Evolutionary conservation across 2,113 vertebrate species (phyloP).

Genomic region (Anolis sagrei): DNA sequence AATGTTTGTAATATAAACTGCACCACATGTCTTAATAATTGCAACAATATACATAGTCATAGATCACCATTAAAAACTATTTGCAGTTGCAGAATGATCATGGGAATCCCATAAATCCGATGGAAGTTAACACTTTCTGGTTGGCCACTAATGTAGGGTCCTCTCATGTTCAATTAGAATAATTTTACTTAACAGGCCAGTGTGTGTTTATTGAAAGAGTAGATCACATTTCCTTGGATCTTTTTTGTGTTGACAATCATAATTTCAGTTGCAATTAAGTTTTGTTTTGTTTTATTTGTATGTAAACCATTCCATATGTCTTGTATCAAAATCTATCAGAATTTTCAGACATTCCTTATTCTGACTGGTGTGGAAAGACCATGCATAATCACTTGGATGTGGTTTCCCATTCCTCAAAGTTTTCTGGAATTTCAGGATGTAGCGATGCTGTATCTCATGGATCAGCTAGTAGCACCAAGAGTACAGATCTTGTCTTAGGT

Average conservation of each 20-base stretch:
- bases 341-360: conserved; percentile 90
- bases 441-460: conserved; percentile 93
- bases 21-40: too few species aligned
- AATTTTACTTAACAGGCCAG: not conserved
- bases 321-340: conserved; percentile 75
- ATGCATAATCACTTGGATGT: conserved; percentile 93
- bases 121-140: not conserved
- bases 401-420: conserved; percentile 91
- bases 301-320: not conserved
- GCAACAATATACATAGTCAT: too few species aligned
- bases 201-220: not conserved
- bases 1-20: too few species aligned
- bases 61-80: too few species aligned
- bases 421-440: conserved; percentile 94
- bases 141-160: not conserved
- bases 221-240: not conserved
- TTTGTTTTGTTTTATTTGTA: not conserved
- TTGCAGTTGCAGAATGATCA: too few species aligned
- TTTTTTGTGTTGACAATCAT: not conserved
- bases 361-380: conserved; percentile 91
- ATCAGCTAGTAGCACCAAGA: conserved; percentile 91
- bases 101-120: not conserved
- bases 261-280: not conserved
- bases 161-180: not conserved
- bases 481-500: conserved; percentile 91